Conservation (phyloP, 2,888 invertebrate genomes). For the Cantharis rufa region DNA sequence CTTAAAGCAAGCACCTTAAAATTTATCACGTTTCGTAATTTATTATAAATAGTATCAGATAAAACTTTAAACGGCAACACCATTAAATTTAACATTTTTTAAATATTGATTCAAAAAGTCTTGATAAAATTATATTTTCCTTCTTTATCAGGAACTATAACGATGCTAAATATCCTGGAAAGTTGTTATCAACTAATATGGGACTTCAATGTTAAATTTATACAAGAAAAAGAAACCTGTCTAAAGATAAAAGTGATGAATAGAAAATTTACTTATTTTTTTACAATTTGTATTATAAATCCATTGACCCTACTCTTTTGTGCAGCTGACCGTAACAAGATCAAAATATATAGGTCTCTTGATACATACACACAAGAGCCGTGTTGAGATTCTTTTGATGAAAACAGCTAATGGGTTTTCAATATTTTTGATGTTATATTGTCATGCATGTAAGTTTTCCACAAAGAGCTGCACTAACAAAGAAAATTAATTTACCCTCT, state of each 20-base stretch:
- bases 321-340: conserved; percentile 15
- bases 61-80: background rate
- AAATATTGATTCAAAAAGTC: background rate
- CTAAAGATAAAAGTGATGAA: background rate
- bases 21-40: background rate
- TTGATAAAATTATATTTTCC: background rate
- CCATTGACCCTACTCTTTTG: conserved; percentile 11
- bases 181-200: background rate
- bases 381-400: conserved; percentile 21
- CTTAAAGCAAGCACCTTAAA: background rate
- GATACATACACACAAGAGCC: conserved; percentile 7
- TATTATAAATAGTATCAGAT: background rate
- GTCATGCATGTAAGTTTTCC: conserved; percentile 16
- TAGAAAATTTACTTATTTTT: conserved; percentile 8
- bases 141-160: background rate
- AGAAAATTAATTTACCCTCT: background rate
- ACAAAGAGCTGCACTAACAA: background rate
- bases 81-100: background rate
- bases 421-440: conserved; percentile 20
- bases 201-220: background rate
- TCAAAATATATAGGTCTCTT: conserved; percentile 21
- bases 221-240: background rate
- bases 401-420: conserved; percentile 19
- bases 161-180: background rate
- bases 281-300: conserved; percentile 17